Base-by-base conservation (phyloP, 2,113 vertebrate genomes). In the Sinosuthora webbiana region DNA sequence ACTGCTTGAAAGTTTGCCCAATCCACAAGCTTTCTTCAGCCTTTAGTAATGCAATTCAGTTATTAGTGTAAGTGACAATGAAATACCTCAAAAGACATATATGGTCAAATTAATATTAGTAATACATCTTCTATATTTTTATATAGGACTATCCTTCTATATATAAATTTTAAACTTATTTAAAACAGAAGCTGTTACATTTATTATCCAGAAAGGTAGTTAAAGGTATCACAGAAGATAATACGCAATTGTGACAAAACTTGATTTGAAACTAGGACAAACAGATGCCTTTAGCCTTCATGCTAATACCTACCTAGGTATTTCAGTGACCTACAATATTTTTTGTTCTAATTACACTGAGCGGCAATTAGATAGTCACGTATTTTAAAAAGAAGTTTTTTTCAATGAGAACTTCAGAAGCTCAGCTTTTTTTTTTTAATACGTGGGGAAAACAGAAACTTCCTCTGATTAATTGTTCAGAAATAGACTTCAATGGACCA, bases 41-140 rank as follows among this genome's bases (percentile, higher is more conserved):
- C 67, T 83, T 74, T n/a, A 83, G 87, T 95, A 91, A 93, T 91
- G 91, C n/a, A 83, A 77, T 94, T 74, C 71, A 67, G 78, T 93
- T 95, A 95, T 95, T 94, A 95, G 42, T 65, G 95, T 91, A 95
- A 96, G 95, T 91, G 94, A 95, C 82, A 91, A 76, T 93, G 87
- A 95, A 94, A 96, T 74, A 94, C 84, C 56, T 95, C 75, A 88
- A 91, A 93, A 95, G 63, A 70, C 33, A 55, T 55, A 90, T 39
- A 57, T 25, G 21, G 65, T 67, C 52, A 69, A 79, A 91, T 84
- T 92, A 94, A 79, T 68, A 78, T 42, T 87, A 87, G 85, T 59
- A 93, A 94, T 94, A 78, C 22, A 65, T 93, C 83, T 75, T 82
- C 73, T 73, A 4, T 84, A 81, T 95, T 94, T 94, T 96, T 91